Evolutionary conservation across 2,888 invertebrate species (phyloP).

Genomic region (Bruchidius siliquastri): DNA sequence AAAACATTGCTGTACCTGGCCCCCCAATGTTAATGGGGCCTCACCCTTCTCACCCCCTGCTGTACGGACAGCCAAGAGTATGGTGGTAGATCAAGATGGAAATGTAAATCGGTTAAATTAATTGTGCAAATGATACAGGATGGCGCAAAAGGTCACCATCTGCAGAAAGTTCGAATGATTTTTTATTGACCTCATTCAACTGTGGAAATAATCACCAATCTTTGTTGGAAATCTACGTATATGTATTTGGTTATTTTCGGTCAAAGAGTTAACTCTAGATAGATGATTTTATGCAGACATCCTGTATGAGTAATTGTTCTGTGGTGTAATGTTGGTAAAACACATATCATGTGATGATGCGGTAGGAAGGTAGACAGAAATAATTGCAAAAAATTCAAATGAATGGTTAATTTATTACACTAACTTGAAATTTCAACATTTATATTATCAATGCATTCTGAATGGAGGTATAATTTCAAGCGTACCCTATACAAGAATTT

Average conservation of each 20-base stretch:
- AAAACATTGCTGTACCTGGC: constrained; percentile 35
- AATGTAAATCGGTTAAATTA: background rate
- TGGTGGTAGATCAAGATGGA: constrained; percentile 40
- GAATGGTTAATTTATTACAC: background rate
- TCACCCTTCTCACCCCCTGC: constrained; percentile 42
- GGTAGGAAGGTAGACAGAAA: background rate
- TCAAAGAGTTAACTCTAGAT: too few relatives aligned
- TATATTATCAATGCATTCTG: too few relatives aligned
- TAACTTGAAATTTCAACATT: too few relatives aligned
- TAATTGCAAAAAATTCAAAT: background rate
- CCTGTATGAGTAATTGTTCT: background rate
- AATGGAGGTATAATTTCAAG: too few relatives aligned
- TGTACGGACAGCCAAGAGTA: constrained; percentile 47
- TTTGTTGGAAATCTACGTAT: too few relatives aligned
- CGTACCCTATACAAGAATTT: too few relatives aligned
- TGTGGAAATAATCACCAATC: too few relatives aligned
- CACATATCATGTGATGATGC: background rate
- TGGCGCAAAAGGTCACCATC: too few relatives aligned
- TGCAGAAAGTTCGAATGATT: too few relatives aligned
- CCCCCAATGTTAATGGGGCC: constrained; percentile 41
- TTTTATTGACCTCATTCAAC: too few relatives aligned
- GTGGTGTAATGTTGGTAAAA: background rate
- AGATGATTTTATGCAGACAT: background rate
- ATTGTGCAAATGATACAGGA: background rate
- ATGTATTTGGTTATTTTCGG: too few relatives aligned